phyloP scores from a whole-genome alignment of 2,797 vertebrate species.

The Anisognathus igniventris region DNA sequence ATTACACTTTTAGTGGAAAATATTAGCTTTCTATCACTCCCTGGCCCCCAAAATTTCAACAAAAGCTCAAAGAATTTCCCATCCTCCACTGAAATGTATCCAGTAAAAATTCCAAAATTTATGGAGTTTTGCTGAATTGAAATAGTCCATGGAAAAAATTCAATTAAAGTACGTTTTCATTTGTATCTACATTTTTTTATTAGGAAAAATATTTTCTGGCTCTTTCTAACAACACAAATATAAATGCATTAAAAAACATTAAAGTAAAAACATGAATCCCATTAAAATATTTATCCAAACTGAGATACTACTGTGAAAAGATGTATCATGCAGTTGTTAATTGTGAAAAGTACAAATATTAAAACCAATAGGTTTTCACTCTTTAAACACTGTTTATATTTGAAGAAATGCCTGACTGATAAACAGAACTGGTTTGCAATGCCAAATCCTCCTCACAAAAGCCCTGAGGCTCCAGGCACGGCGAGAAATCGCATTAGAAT shows the following conservation, averaged over 20 bases:
- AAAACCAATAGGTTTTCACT: slow-evolving; percentile 3
- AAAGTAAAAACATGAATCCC: neutral
- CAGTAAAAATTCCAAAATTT: neutral
- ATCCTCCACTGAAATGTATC: neutral
- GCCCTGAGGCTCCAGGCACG: neutral
- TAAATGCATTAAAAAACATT: neutral
- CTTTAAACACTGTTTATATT: neutral
- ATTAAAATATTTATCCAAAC: neutral
- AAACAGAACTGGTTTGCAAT: neutral
- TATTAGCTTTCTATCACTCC: neutral
- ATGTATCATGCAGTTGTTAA: neutral
- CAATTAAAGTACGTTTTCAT: neutral
- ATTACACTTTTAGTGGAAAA: neutral
- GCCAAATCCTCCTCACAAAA: slow-evolving; percentile 19
- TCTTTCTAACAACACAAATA: neutral
- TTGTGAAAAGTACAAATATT: neutral
- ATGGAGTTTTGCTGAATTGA: neutral
- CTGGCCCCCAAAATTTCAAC: neutral
- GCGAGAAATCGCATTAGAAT: neutral
- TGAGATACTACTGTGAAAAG: neutral
- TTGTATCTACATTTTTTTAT: neutral
- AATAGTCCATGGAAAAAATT: neutral
- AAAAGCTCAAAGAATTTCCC: neutral
- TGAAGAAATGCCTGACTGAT: slow-evolving; percentile 30
- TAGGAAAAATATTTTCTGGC: neutral